Percentiles rank a stretch among this genome's conserved stretches.
Evolutionary conservation across 2,888 invertebrate species (phyloP).

Genomic region (Argyresthia goedartella): DNA sequence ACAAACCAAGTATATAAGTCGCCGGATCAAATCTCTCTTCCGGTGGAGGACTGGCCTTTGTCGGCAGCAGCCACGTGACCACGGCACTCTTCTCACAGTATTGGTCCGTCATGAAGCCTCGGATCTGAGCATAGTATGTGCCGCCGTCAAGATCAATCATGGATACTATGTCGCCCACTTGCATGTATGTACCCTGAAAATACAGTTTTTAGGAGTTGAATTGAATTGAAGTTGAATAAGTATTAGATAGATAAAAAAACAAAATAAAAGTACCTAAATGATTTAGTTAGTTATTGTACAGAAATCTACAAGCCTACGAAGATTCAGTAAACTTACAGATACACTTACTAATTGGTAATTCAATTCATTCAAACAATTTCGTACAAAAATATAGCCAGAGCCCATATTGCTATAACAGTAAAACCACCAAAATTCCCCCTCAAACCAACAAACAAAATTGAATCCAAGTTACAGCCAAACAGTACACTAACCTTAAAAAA

Average conservation of each 20-base stretch:
- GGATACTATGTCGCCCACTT: conserved; percentile 92
- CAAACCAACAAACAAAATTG: too few species aligned
- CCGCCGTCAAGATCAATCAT: conserved; percentile 82
- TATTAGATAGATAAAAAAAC: background rate
- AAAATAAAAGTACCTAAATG: too few species aligned
- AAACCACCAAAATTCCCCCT: too few species aligned
- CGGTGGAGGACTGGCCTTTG: conserved; percentile 82
- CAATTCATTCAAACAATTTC: too few species aligned
- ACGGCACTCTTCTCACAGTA: conserved; percentile 95
- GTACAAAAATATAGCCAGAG: too few species aligned
- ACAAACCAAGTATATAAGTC: conserved; percentile 86
- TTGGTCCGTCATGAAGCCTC: conserved; percentile 91
- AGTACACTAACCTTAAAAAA: conserved; percentile 74
- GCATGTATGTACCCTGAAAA: conserved; percentile 80
- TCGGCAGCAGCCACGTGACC: conserved; percentile 92
- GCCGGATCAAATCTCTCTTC: conserved; percentile 87
- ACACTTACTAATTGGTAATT: too few species aligned
- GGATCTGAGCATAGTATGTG: conserved; percentile 90
- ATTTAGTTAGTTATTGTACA: too few species aligned
- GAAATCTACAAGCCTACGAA: too few species aligned
- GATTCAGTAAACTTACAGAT: too few species aligned
- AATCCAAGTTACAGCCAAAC: too few species aligned
- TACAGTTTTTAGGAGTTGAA: too few species aligned
- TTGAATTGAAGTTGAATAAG: background rate
- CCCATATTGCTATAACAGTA: too few species aligned